Evolutionary conservation across 1,140 invertebrate genomes (phyloP).

Genomic region (Neuroterus valhalla): DNA sequence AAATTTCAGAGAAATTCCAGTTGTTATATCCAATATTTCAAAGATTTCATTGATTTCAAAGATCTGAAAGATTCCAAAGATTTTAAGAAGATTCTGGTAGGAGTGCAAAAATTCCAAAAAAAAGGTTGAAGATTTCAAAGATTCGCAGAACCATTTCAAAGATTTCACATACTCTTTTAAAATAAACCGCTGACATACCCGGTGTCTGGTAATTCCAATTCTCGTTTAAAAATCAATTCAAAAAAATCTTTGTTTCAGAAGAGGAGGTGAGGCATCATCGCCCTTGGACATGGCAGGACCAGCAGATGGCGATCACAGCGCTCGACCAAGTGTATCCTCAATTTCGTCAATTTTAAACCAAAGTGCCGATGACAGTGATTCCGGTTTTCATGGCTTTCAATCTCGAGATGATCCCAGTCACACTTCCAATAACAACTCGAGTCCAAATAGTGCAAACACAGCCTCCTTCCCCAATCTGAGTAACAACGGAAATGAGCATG

Average conservation of each 20-base stretch:
- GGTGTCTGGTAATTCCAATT: too few relatives aligned
- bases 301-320: conserved; percentile 63
- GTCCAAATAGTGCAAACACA: conserved; percentile 67
- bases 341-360: conserved; percentile 76
- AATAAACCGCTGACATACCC: too few relatives aligned
- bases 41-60: too few relatives aligned
- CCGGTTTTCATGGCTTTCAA: conserved; percentile 77
- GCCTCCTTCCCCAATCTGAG: conserved; percentile 66
- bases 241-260: conserved; percentile 47
- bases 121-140: too few relatives aligned
- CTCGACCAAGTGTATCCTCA: conserved; percentile 71
- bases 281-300: conserved; percentile 54
- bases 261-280: conserved; percentile 53
- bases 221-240: neutral
- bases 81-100: too few relatives aligned
- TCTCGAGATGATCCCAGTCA: conserved; percentile 70
- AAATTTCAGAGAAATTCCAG: too few relatives aligned
- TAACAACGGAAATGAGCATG: conserved; percentile 55
- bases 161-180: too few relatives aligned
- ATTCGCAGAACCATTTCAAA: too few relatives aligned
- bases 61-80: too few relatives aligned
- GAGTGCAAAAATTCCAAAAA: too few relatives aligned
- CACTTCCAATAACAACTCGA: conserved; percentile 68
- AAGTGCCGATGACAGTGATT: conserved; percentile 77
- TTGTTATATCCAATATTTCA: too few relatives aligned